A percentile compares a stretch with the other conserved stretches of the same genome.
phyloP scores from a whole-genome alignment of 2,113 vertebrate species.

The Budorcas taxicolor region DNA sequence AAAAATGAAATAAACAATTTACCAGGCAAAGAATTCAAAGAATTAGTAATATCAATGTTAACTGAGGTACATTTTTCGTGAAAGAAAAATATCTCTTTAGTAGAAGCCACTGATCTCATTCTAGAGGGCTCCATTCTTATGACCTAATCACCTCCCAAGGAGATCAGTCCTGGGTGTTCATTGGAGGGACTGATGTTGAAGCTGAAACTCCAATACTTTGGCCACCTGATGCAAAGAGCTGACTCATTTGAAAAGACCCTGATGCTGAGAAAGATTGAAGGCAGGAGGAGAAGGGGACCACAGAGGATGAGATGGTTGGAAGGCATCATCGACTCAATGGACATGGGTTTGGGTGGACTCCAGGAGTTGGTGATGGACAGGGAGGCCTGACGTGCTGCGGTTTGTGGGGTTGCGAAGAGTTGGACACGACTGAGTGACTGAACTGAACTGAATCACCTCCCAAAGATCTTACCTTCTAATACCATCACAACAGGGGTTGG shows the following conservation, averaged over 20 bases:
- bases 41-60: not conserved
- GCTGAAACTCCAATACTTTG: not conserved
- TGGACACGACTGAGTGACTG: accelerated
- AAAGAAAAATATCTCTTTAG: not conserved
- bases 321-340: not conserved
- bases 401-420: accelerated
- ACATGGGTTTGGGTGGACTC: not conserved
- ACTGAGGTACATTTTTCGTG: not conserved
- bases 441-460: not conserved
- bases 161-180: not conserved
- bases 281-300: not conserved
- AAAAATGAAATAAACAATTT: not conserved
- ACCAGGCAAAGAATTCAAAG: not conserved
- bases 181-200: not conserved
- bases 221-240: not conserved
- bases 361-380: not conserved
- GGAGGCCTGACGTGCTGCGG: accelerated
- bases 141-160: not conserved
- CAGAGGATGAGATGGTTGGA: not conserved
- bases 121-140: not conserved
- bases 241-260: not conserved
- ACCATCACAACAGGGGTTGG: not conserved
- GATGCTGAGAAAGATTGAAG: not conserved
- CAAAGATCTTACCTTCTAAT: not conserved
- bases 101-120: not conserved